Evolutionary conservation across 2,113 vertebrate genomes (phyloP).

Genomic region (Saccopteryx bilineata): DNA sequence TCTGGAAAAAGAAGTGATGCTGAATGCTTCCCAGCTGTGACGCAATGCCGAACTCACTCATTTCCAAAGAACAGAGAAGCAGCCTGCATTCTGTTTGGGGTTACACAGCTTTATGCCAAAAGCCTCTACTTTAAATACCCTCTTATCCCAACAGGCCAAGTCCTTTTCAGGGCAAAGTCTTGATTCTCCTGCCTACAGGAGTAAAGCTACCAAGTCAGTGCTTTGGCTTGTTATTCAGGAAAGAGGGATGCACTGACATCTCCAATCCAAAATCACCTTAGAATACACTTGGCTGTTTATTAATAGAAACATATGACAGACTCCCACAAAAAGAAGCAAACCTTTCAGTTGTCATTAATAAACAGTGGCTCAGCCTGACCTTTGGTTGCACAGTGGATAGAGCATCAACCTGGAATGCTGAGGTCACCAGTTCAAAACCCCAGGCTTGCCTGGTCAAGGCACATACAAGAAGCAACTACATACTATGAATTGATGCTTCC

Average conservation of each 20-base stretch:
- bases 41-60: neutral
- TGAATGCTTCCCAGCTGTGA: neutral
- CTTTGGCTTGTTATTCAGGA: neutral
- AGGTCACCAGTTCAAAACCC: no score
- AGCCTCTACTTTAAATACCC: neutral
- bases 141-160: neutral
- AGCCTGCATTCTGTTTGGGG: neutral
- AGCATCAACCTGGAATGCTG: no score
- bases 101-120: neutral
- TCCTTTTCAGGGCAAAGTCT: neutral
- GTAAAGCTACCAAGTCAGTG: neutral
- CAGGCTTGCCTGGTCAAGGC: no score
- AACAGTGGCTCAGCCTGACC: neutral
- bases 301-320: constrained; percentile 31
- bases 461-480: no score
- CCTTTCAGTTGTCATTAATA: constrained; percentile 14
- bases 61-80: neutral
- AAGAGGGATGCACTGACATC: neutral
- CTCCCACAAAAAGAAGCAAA: constrained; percentile 41
- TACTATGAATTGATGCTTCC: no score
- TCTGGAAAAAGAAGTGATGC: neutral
- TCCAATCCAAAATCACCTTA: neutral
- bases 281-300: neutral
- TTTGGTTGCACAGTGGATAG: no score
- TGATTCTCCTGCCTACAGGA: neutral